Base-by-base conservation (phyloP, 1,140 invertebrate genomes). In the Panulirus ornatus region DNA sequence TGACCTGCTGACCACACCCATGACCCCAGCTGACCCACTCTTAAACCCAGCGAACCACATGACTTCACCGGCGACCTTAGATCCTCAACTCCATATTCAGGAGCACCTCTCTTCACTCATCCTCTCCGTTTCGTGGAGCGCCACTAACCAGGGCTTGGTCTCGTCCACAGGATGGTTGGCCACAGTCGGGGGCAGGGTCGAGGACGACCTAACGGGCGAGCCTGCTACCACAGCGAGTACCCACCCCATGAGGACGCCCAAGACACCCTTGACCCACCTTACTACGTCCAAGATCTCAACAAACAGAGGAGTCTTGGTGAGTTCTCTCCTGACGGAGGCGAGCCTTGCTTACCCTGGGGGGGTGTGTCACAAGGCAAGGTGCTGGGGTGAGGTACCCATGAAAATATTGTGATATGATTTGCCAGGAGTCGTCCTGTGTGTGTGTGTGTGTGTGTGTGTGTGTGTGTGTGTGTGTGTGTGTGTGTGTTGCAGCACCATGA, bases 231-330 rank as follows among this genome's bases (percentile, higher is more conserved):
- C 71, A 86, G 34, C 30, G 84, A 86, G 11, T 51, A 47, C 44
- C 84, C 84, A 9, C 42, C 70, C 2, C n/a, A 75, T 30, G 70
- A 86, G 71, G 51, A 76, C 44, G 19, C 30, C 8, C 63, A 71
- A 30, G 84, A 86, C 71, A 36, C 44, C 47, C 84, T 86, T 14
- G 84, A 86, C 1, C 84, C 84, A 0, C 84, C 84, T 0, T 86
- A 86, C 58, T 86, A 86, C 84, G 84, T 86, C 44, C 84, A 86
- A 34, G 84, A 86, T 22, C 84, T 86, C 70, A 86, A 86, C 51
- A 86, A 86, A 27, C 84, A 86, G 14, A 86, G 84, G 34, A 86
- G 84, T 42, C 71, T 86, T 58, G 84, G 84, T 86, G 36, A 76
- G 84, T 86, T 30, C 76, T 1, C 19, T 27, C 58, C 58, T 63